Conservation (phyloP, 2,113 vertebrate species). For the Noturus placidus region DNA sequence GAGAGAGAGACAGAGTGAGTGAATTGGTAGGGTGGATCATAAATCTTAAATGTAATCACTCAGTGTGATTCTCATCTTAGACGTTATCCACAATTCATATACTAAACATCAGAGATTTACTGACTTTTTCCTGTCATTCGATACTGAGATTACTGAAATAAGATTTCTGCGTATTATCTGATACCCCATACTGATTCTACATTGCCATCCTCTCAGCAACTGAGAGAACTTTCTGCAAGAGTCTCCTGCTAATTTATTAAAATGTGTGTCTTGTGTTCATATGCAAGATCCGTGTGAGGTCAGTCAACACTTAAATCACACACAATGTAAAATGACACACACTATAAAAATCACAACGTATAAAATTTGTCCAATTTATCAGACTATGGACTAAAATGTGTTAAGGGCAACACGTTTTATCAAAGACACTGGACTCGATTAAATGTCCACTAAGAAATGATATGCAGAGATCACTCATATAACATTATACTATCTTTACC, state of each 20-base stretch:
- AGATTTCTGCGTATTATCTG: not conserved
- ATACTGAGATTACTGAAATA: not conserved
- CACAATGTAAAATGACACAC: not conserved
- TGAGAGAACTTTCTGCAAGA: not conserved
- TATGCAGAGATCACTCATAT: not conserved
- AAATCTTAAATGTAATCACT: constrained; percentile 11
- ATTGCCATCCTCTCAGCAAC: not conserved
- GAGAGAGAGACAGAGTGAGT: too few relatives aligned
- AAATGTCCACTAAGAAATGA: not conserved
- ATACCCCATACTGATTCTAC: not conserved
- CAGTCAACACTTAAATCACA: not conserved
- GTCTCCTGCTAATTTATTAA: not conserved
- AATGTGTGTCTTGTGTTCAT: not conserved
- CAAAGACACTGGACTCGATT: not conserved
- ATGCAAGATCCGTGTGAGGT: not conserved
- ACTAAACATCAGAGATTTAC: not conserved
- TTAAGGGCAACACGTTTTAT: not conserved
- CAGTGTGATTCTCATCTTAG: not conserved
- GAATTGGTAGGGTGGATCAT: not conserved
- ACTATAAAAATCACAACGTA: not conserved
- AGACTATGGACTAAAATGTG: not conserved
- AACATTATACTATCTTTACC: constrained; percentile 32
- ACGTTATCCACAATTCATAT: not conserved
- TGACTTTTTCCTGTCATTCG: not conserved
- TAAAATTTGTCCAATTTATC: not conserved